A percentile compares a stretch with the other conserved stretches of the same genome.
Evolutionary conservation across 2,113 vertebrate genomes (phyloP).

Genomic region (Sapayoa aenigma): DNA sequence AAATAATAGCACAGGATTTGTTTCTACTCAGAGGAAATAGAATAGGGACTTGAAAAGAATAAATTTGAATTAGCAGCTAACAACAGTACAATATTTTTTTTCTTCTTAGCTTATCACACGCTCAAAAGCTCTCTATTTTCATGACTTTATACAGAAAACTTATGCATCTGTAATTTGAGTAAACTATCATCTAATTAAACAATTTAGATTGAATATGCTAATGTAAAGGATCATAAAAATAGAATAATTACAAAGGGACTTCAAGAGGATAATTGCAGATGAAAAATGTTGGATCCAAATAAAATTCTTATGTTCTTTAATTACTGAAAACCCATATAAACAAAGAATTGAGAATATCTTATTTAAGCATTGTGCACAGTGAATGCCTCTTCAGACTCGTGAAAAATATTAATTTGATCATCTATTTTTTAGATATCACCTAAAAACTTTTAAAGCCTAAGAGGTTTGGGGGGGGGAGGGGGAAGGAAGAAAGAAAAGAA

Average conservation of each 20-base stretch:
- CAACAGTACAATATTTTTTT: background rate
- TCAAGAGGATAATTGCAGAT: slow-evolving; percentile 72
- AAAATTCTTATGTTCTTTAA: slow-evolving; percentile 67
- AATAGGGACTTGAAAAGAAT: background rate
- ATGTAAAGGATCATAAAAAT: slow-evolving; percentile 53
- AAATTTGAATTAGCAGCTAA: slow-evolving; percentile 17
- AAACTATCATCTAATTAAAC: slow-evolving; percentile 71
- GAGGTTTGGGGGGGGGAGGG: background rate
- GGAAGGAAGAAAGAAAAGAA: background rate
- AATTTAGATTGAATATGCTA: slow-evolving; percentile 74
- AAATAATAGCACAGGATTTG: background rate
- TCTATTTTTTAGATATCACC: background rate
- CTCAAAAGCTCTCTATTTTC: slow-evolving; percentile 47
- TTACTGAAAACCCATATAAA: slow-evolving; percentile 65
- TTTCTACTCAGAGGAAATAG: slow-evolving; percentile 4
- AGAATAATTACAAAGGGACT: slow-evolving; percentile 69
- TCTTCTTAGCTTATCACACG: slow-evolving; percentile 7
- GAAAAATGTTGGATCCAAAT: slow-evolving; percentile 51
- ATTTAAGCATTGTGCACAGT: slow-evolving; percentile 34
- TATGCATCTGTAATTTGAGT: slow-evolving; percentile 69
- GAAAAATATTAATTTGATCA: slow-evolving; percentile 32
- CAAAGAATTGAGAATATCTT: slow-evolving; percentile 51
- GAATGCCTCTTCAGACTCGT: background rate
- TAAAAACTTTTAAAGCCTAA: background rate
- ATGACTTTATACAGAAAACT: slow-evolving; percentile 39